These are phyloP conservation scores for Cyprinodon brontotheroides DNA, from an alignment of 2,113 vertebrate species.

Conservation along the genomic window DNA sequence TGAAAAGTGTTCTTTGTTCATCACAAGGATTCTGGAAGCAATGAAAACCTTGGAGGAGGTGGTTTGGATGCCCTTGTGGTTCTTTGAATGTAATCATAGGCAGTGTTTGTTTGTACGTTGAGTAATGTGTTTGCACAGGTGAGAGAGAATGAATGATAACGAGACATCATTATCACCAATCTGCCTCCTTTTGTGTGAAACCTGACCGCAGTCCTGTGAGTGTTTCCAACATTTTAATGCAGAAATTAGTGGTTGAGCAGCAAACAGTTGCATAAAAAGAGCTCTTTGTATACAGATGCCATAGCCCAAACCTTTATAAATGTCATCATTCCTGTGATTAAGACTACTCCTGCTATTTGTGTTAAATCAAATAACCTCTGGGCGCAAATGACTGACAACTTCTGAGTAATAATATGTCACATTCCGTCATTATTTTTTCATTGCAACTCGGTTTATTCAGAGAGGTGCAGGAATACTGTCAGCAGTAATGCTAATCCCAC, in stretches of 20 bases:
- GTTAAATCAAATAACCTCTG: slow-evolving; percentile 67
- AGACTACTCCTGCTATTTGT: slow-evolving; percentile 63
- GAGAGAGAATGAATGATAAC: slow-evolving; percentile 36
- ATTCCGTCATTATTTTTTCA: slow-evolving; percentile 58
- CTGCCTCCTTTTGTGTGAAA: slow-evolving; percentile 32
- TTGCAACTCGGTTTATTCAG: slow-evolving; percentile 37
- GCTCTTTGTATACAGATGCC: slow-evolving; percentile 18
- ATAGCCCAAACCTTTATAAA: slow-evolving; percentile 57
- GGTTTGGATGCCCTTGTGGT: slow-evolving; percentile 22
- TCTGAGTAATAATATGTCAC: slow-evolving; percentile 64
- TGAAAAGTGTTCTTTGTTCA: slow-evolving; percentile 31
- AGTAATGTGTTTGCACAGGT: slow-evolving; percentile 15
- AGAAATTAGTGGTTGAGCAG: slow-evolving; percentile 9
- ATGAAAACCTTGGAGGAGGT: slow-evolving; percentile 8
- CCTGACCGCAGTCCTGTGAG: slow-evolving; percentile 15
- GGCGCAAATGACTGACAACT: slow-evolving; percentile 68
- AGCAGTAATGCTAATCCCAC: slow-evolving; percentile 33
- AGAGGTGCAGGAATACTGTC: slow-evolving; percentile 27
- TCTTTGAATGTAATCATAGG: slow-evolving; percentile 26
- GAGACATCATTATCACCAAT: slow-evolving; percentile 40
- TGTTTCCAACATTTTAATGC: slow-evolving; percentile 1
- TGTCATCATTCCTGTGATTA: slow-evolving; percentile 50
- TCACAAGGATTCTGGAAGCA: slow-evolving; percentile 41
- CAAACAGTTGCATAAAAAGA: slow-evolving; percentile 17
- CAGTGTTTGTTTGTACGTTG: slow-evolving; percentile 37